These are phyloP conservation scores for Habropoda laboriosa DNA, from an alignment of 1,140 invertebrate genomes.

Conservation along the genomic window DNA sequence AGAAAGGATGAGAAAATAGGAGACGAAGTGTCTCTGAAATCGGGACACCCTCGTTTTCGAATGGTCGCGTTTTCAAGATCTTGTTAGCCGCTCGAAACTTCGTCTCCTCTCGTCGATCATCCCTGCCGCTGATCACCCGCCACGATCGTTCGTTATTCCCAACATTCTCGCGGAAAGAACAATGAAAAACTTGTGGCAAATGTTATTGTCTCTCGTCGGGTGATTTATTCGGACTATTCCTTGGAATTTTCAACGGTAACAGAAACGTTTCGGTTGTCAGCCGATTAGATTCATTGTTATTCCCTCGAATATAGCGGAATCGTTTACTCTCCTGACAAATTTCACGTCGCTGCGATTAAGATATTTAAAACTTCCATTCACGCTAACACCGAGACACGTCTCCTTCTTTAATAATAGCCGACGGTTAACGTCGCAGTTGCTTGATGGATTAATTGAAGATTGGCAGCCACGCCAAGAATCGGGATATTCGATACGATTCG, in stretches of 20 bases:
- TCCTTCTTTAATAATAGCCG: not conserved
- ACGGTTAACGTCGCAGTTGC: not conserved
- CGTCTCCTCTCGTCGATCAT: constrained; percentile 14
- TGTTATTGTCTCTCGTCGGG: constrained; percentile 9
- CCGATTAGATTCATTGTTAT: not conserved
- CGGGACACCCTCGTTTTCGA: constrained; percentile 4
- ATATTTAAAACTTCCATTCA: constrained; percentile 24
- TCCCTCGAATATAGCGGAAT: not conserved
- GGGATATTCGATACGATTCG: not conserved
- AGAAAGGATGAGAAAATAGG: constrained; percentile 8
- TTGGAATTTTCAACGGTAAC: not conserved
- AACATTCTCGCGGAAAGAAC: not conserved
- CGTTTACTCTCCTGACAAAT: not conserved
- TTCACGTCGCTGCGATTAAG: constrained; percentile 12
- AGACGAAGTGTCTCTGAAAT: constrained; percentile 9
- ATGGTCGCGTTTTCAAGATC: constrained; percentile 41
- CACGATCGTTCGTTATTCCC: not conserved
- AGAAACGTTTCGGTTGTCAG: not conserved
- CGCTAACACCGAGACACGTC: no score
- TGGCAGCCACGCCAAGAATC: not conserved
- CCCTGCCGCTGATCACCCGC: not conserved
- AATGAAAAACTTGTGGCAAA: not conserved
- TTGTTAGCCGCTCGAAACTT: constrained; percentile 1
- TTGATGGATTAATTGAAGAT: not conserved
- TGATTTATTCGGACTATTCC: constrained; percentile 9